These are phyloP conservation scores for Ascidia mentula DNA, from an alignment of 23 tunicate species.

Conservation along the genomic window DNA sequence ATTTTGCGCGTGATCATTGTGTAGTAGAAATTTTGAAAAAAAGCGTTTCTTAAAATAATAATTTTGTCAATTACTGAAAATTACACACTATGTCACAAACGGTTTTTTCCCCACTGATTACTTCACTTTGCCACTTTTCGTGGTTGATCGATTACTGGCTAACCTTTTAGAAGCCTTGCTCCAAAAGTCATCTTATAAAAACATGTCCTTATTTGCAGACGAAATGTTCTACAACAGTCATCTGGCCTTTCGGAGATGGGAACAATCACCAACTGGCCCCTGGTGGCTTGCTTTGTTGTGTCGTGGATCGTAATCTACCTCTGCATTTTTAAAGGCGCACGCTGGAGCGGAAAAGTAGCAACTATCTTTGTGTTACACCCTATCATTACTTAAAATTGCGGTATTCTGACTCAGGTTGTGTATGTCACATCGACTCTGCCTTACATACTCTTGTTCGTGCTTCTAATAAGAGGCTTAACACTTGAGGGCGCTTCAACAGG, in stretches of 20 bases:
- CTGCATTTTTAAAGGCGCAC: constrained; percentile 74
- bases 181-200: no score
- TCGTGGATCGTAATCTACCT: constrained; percentile 72
- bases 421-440: constrained; percentile 54
- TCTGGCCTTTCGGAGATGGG: constrained; percentile 61
- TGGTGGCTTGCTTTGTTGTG: constrained; percentile 46
- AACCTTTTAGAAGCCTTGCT: no score
- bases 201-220: no score
- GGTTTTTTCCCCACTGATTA: no score
- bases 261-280: constrained; percentile 67
- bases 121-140: no score
- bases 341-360: constrained; percentile 78
- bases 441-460: constrained; percentile 33
- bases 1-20: no score
- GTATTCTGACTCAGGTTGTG: constrained; percentile 36
- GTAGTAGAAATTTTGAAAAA: no score
- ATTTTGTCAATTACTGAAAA: no score
- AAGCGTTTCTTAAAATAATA: no score
- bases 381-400: neutral
- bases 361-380: neutral
- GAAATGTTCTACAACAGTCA: constrained; percentile 57
- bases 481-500: constrained; percentile 61
- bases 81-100: no score
- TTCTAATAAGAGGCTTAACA: constrained; percentile 58
- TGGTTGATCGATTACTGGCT: no score